A percentile compares a stretch with the other conserved stretches of the same genome.
Evolutionary conservation across 2,113 vertebrate species (phyloP).

Genomic region (Oreochromis spilurus): DNA sequence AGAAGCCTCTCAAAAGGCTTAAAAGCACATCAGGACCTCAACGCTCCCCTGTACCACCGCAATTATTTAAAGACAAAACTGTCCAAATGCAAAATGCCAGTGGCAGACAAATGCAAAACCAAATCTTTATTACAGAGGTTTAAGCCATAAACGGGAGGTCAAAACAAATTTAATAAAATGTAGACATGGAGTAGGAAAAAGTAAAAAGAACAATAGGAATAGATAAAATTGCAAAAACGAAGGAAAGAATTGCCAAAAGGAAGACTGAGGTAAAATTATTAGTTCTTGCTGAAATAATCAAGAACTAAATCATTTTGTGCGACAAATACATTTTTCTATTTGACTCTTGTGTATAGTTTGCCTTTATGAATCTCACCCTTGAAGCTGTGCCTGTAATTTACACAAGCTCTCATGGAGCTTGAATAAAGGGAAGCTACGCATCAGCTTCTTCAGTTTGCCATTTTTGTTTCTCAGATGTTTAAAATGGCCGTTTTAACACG

Average conservation of each 20-base stretch:
- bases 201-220: not conserved
- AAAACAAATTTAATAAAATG: not conserved
- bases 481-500: not conserved
- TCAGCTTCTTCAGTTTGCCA: not conserved
- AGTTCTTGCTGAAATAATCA: not conserved
- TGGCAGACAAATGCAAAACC: not conserved
- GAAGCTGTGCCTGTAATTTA: not conserved
- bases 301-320: not conserved
- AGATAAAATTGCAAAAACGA: not conserved
- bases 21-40: not conserved
- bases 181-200: not conserved
- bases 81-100: not conserved
- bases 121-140: not conserved
- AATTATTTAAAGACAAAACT: not conserved
- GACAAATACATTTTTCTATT: not conserved
- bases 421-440: not conserved
- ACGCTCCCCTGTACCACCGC: fast-evolving
- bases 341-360: not conserved
- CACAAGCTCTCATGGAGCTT: not conserved
- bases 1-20: not conserved
- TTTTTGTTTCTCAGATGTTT: not conserved
- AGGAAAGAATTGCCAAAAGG: not conserved
- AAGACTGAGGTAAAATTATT: not conserved
- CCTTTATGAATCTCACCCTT: not conserved
- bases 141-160: not conserved